These are phyloP conservation scores for Capitulum mitella DNA, from an alignment of 2,888 invertebrate genomes.

Conservation along the genomic window DNA sequence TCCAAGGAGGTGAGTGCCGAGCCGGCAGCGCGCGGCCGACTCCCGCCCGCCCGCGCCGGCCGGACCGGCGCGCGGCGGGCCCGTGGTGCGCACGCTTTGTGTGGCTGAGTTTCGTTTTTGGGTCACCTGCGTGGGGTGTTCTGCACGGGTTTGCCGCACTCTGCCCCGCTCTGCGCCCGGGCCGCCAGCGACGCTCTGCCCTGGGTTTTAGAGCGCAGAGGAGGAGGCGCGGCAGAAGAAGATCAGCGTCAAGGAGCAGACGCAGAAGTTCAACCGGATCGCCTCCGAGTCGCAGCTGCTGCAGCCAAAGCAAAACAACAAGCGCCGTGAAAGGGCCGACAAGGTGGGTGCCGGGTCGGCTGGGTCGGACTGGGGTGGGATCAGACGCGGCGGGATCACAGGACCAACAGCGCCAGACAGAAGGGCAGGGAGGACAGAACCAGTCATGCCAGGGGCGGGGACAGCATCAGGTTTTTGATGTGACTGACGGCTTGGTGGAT, in stretches of 20 bases:
- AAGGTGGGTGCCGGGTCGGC: too few relatives aligned
- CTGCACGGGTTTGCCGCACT: background rate
- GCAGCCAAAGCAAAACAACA: slow-evolving; percentile 31
- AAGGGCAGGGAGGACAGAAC: too few relatives aligned
- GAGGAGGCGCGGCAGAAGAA: slow-evolving; percentile 45
- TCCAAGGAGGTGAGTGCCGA: slow-evolving; percentile 5
- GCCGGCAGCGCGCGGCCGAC: slow-evolving; percentile 17
- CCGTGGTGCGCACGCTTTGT: background rate
- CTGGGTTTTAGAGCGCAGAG: background rate
- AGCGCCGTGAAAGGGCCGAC: slow-evolving; percentile 33
- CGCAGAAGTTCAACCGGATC: slow-evolving; percentile 85
- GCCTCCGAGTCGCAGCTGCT: slow-evolving; percentile 62
- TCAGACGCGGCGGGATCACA: too few relatives aligned
- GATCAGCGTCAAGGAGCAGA: slow-evolving; percentile 84
- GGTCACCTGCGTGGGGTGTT: background rate
- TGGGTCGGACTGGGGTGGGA: too few relatives aligned
- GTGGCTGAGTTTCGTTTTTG: background rate
- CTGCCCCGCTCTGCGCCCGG: background rate
- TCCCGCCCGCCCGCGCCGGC: slow-evolving; percentile 13
- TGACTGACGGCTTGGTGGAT: too few relatives aligned
- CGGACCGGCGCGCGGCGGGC: too few relatives aligned
- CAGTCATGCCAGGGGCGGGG: too few relatives aligned
- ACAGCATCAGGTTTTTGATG: too few relatives aligned
- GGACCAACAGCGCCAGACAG: too few relatives aligned
- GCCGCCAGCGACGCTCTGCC: background rate